Evolutionary conservation across 2,888 invertebrate species (phyloP).

Genomic region (Callosobruchus maculatus): DNA sequence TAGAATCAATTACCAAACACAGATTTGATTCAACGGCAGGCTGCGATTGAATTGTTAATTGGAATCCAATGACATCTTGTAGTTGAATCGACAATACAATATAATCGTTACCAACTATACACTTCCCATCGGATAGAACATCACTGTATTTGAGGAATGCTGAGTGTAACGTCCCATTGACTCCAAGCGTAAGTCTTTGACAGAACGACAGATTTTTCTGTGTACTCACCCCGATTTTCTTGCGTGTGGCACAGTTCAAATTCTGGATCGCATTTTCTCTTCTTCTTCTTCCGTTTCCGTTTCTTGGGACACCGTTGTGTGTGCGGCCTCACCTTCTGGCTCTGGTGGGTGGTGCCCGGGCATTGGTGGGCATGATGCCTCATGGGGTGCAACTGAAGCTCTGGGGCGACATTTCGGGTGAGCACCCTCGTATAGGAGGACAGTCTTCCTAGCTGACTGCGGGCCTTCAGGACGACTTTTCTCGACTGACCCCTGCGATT

Average conservation of each 20-base stretch:
- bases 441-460: slow-evolving; percentile 66
- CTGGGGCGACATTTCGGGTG: slow-evolving; percentile 56
- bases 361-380: slow-evolving; percentile 45
- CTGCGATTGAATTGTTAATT: too few relatives aligned
- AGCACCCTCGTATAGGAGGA: slow-evolving; percentile 72
- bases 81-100: too few relatives aligned
- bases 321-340: slow-evolving; percentile 39
- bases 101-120: too few relatives aligned
- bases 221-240: slow-evolving; percentile 5
- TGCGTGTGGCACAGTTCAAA: slow-evolving; percentile 18
- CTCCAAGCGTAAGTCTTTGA: too few relatives aligned
- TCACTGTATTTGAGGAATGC: too few relatives aligned
- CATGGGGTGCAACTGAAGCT: slow-evolving; percentile 52
- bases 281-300: slow-evolving; percentile 52
- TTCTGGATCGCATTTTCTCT: slow-evolving; percentile 41
- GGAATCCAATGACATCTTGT: too few relatives aligned
- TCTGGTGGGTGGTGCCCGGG: slow-evolving; percentile 27
- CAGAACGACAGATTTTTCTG: too few relatives aligned
- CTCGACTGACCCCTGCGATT: slow-evolving; percentile 70
- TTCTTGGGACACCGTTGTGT: slow-evolving; percentile 51
- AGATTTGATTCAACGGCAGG: too few relatives aligned
- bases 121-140: too few relatives aligned
- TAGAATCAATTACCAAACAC: too few relatives aligned
- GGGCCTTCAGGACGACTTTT: slow-evolving; percentile 66
- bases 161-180: too few relatives aligned